A percentile compares a stretch with the other conserved stretches of the same genome.
Conservation (phyloP, 2,113 vertebrate species). For the Pseudopodoces humilis region DNA sequence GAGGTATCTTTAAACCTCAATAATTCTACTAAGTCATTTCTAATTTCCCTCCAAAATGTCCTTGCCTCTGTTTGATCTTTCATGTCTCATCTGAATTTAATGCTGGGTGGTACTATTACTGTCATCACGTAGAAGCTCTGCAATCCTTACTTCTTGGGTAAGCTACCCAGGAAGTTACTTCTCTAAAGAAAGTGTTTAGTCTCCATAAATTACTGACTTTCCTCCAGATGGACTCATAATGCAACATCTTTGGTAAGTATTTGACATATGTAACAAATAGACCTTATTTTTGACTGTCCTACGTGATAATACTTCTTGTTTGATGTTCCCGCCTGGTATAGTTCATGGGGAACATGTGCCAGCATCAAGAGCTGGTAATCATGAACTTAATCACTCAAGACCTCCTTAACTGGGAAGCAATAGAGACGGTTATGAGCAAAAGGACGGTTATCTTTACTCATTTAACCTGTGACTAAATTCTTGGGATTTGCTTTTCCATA, state of each 20-base stretch:
- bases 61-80: not conserved
- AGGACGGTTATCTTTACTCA: too few relatives aligned
- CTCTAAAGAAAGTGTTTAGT: not conserved
- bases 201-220: not conserved
- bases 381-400: not conserved
- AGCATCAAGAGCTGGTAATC: not conserved
- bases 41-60: not conserved
- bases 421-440: not conserved
- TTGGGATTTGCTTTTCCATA: not conserved
- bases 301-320: not conserved
- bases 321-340: not conserved
- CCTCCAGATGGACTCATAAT: not conserved
- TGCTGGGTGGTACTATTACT: not conserved
- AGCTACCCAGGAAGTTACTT: not conserved
- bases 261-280: not conserved
- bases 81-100: not conserved
- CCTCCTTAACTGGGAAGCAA: not conserved
- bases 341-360: too few relatives aligned
- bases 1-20: not conserved
- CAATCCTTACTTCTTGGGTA: not conserved
- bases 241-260: not conserved
- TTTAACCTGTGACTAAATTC: not conserved
- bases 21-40: not conserved
- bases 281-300: not conserved
- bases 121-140: not conserved